Evolutionary conservation across 2,113 vertebrate genomes (phyloP).

Genomic region (Macquaria ambigua): DNA sequence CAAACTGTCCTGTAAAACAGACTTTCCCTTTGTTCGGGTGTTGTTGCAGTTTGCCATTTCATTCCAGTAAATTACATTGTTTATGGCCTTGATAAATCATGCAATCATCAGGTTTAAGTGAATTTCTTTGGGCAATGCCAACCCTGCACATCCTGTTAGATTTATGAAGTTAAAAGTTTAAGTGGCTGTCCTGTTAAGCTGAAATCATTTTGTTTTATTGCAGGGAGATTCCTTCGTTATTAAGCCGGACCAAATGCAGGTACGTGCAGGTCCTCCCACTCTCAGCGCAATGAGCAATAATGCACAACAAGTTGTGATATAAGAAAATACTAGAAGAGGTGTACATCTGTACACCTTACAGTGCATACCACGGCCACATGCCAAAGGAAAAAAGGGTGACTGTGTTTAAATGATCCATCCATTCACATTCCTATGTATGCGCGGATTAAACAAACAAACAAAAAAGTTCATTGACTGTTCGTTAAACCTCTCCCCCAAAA

Average conservation of each 20-base stretch:
- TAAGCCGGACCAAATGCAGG: constrained; percentile 98
- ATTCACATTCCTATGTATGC: no score
- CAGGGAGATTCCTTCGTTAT: constrained; percentile 89
- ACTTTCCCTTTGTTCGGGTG: neutral
- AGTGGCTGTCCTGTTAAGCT: constrained; percentile 6
- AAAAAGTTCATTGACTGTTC: no score
- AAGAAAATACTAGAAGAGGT: neutral
- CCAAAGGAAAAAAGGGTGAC: neutral
- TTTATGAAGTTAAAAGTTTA: constrained; percentile 52
- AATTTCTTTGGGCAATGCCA: neutral
- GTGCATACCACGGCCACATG: no score
- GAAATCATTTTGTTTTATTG: constrained; percentile 36
- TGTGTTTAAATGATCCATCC: neutral
- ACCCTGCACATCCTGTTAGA: neutral
- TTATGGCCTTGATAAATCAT: constrained; percentile 31
- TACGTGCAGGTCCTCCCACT: constrained; percentile 43
- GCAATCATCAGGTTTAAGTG: neutral
- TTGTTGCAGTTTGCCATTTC: constrained; percentile 3
- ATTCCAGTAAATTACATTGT: neutral
- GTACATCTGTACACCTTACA: neutral
- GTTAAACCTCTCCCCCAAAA: no score
- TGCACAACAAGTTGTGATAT: neutral
- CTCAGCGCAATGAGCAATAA: neutral
- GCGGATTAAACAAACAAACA: no score
- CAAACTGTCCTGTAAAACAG: constrained; percentile 9